A percentile compares a stretch with the other conserved stretches of the same genome.
phyloP scores from a whole-genome alignment of 2,113 vertebrate genomes.

The Aplodontia rufa region DNA sequence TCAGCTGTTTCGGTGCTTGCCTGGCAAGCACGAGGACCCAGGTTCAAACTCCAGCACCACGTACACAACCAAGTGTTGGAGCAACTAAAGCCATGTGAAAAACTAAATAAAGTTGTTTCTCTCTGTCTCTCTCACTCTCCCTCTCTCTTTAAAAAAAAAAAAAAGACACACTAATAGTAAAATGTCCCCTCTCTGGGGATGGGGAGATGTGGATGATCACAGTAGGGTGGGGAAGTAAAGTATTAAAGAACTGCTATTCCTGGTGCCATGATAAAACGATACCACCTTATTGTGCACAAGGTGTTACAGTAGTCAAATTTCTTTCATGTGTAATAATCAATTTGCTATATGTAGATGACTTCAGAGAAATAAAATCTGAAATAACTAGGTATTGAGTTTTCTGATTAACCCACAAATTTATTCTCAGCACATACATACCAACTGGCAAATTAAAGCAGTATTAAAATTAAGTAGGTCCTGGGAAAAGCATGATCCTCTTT shows the following conservation, averaged over 20 bases:
- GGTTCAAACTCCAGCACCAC: no score
- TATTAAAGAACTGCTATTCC: background rate
- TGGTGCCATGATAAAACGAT: background rate
- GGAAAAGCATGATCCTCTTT: background rate
- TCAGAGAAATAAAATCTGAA: conserved; percentile 30
- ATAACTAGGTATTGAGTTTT: background rate
- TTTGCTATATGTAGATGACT: conserved; percentile 15
- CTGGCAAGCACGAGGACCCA: no score
- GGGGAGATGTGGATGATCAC: background rate
- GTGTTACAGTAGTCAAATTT: conserved; percentile 3
- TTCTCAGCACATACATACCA: background rate
- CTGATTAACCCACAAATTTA: background rate
- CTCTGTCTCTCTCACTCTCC: no score
- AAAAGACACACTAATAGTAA: background rate
- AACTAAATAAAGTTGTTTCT: no score
- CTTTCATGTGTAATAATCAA: background rate
- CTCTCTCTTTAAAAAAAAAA: no score
- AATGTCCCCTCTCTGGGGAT: background rate
- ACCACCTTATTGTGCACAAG: background rate
- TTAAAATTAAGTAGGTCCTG: conserved; percentile 4
- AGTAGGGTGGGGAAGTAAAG: background rate
- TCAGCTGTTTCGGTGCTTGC: no score
- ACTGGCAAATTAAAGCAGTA: background rate
- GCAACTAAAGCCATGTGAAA: no score
- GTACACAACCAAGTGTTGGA: no score